A percentile compares a stretch with the other conserved stretches of the same genome.
phyloP scores from a whole-genome alignment of 2,797 vertebrate genomes.

The Adelosebastes latens region DNA sequence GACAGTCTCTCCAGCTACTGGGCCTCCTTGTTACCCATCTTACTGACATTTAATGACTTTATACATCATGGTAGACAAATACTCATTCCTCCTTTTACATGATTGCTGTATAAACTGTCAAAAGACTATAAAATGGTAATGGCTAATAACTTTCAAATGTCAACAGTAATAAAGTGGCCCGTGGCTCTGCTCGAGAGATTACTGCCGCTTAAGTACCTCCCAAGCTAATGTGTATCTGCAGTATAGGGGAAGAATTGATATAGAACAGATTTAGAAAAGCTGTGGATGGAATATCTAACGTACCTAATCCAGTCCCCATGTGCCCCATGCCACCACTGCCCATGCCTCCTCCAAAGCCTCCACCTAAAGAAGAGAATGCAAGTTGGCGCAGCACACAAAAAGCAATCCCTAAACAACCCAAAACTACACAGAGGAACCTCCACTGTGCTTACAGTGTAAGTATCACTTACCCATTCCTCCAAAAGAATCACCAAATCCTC shows the following conservation, averaged over 20 bases:
- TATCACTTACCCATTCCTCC: conserved; percentile 91
- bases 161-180: neutral
- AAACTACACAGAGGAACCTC: neutral
- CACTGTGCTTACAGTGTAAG: neutral
- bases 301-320: conserved; percentile 95
- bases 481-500: conserved; percentile 94
- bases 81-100: neutral
- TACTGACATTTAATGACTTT: neutral
- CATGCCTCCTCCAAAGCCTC: conserved; percentile 94
- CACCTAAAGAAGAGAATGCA: conserved; percentile 83
- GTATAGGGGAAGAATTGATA: neutral
- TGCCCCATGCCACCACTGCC: conserved; percentile 91
- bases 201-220: neutral
- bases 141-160: neutral
- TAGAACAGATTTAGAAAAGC: neutral
- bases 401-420: neutral
- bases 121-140: conserved; percentile 3
- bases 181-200: neutral
- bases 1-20: neutral
- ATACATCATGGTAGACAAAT: neutral
- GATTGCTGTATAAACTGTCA: conserved; percentile 4
- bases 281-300: conserved; percentile 66
- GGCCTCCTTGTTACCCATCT: neutral
- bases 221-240: neutral
- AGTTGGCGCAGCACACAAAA: neutral